These are phyloP conservation scores for Heliconius ethilla DNA, from an alignment of 2,888 invertebrate genomes.

Conservation along the genomic window DNA sequence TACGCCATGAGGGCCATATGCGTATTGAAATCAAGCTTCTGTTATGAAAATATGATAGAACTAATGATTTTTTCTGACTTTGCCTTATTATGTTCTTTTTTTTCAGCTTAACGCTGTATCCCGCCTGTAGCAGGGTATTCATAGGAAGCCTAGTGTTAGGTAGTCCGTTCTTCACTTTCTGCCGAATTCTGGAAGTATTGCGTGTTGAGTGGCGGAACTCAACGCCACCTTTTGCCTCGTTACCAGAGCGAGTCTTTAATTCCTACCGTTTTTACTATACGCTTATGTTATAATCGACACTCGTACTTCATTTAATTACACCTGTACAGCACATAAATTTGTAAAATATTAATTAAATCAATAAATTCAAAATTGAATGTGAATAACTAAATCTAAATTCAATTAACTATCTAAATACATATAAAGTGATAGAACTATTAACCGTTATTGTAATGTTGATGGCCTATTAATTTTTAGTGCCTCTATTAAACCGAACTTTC, in stretches of 20 bases:
- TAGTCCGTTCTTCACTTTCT: neutral
- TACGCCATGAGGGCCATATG: constrained; percentile 7
- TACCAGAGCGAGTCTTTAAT: neutral
- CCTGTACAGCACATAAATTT: neutral
- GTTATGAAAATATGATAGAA: constrained; percentile 1
- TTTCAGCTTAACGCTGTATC: neutral
- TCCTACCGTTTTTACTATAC: neutral
- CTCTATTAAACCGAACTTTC: constrained; percentile 33
- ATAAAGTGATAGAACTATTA: constrained; percentile 31
- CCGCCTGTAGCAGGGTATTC: neutral
- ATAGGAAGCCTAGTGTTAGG: neutral
- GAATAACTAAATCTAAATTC: constrained; percentile 22
- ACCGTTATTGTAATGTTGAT: constrained; percentile 39
- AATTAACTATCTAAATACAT: constrained; percentile 32
- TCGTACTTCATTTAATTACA: neutral
- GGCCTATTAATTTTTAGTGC: constrained; percentile 41
- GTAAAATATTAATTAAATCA: neutral
- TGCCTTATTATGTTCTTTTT: neutral
- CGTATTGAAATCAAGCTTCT: constrained; percentile 14
- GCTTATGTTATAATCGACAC: neutral
- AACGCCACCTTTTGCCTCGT: neutral
- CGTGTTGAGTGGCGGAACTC: neutral
- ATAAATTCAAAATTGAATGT: neutral
- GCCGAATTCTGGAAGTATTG: neutral
- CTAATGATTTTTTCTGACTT: neutral